phyloP scores from a whole-genome alignment of 2,797 vertebrate genomes.

The Potorous gilbertii region DNA sequence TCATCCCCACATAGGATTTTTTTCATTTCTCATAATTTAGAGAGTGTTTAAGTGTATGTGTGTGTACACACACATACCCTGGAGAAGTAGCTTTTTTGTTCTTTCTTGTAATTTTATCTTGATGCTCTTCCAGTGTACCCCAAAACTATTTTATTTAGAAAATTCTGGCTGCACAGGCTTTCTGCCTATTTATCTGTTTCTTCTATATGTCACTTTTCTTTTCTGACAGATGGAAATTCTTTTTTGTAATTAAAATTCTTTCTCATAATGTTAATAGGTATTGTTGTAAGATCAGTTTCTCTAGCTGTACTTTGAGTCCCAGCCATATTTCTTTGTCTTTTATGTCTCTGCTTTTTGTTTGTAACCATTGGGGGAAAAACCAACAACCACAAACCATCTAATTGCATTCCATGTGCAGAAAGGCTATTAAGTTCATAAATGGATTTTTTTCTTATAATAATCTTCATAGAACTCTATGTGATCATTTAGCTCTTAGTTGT shows the following conservation, averaged over 20 bases:
- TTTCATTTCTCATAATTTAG: constrained; percentile 45
- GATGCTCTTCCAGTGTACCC: neutral
- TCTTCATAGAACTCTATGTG: neutral
- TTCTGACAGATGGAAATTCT: neutral
- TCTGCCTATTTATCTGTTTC: neutral
- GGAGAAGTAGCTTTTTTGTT: neutral
- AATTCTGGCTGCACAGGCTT: constrained; percentile 1
- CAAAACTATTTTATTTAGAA: neutral
- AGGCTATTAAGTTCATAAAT: constrained; percentile 22
- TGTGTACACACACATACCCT: neutral
- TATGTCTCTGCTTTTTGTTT: constrained; percentile 59
- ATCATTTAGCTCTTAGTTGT: constrained; percentile 44
- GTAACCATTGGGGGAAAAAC: neutral
- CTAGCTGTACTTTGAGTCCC: constrained; percentile 16
- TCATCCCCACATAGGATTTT: neutral
- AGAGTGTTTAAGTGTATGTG: neutral
- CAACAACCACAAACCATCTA: neutral
- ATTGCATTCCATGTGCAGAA: neutral
- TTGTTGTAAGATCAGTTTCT: constrained; percentile 14
- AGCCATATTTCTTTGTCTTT: constrained; percentile 8
- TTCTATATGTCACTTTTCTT: neutral
- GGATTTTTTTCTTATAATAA: neutral
- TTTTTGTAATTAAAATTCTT: constrained; percentile 36
- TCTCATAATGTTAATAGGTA: neutral
- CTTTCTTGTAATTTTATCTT: neutral